These are phyloP conservation scores for Anodontia alba DNA, from an alignment of 2,888 invertebrate genomes.

Conservation along the genomic window DNA sequence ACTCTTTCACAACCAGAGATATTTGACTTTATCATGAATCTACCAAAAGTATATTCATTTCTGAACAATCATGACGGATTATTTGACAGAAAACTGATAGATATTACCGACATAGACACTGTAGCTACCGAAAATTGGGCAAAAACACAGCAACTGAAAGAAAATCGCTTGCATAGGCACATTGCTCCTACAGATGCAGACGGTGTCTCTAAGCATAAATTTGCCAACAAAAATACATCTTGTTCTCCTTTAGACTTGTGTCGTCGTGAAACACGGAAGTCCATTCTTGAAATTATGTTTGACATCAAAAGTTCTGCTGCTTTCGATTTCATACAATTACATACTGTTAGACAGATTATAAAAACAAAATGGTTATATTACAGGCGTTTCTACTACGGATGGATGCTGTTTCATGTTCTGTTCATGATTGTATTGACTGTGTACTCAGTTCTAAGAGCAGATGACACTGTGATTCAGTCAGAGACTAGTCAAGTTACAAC, in stretches of 20 bases:
- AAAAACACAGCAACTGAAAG: conserved; percentile 27
- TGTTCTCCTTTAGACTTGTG: conserved; percentile 41
- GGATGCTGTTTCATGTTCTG: conserved; percentile 65
- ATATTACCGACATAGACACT: conserved; percentile 76
- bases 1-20: conserved; percentile 59
- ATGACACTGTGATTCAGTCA: conserved; percentile 26
- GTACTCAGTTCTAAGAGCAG: conserved; percentile 56
- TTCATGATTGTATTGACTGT: conserved; percentile 64
- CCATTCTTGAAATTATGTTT: conserved; percentile 72
- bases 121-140: conserved; percentile 60
- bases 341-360: conserved; percentile 67
- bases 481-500: not conserved
- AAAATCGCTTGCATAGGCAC: conserved; percentile 41
- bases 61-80: conserved; percentile 73
- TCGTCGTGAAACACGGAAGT: conserved; percentile 49
- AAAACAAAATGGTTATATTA: conserved; percentile 70
- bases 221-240: conserved; percentile 31
- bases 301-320: conserved; percentile 62
- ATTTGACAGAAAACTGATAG: conserved; percentile 72
- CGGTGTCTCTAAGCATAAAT: conserved; percentile 55
- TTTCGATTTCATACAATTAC: conserved; percentile 66
- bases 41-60: conserved; percentile 69
- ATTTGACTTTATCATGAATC: conserved; percentile 69
- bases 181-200: conserved; percentile 51
- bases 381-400: conserved; percentile 58